Evolutionary conservation across 2,888 invertebrate genomes (phyloP), one percentile per base, ranked within the genome.

Genomic region (Leptarthrus brevirostris): DNA sequence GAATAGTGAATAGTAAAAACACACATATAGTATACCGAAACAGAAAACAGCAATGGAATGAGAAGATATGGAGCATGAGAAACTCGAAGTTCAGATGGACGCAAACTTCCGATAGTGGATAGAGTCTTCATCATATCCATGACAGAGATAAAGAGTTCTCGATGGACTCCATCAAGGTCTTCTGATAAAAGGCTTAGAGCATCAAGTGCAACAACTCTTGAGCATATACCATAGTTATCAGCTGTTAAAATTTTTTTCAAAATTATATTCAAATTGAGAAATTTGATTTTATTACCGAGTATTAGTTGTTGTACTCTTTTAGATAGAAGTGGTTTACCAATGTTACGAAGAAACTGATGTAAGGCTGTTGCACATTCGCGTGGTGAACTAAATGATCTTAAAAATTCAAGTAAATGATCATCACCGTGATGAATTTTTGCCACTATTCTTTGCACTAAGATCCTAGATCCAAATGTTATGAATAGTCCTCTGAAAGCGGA

Each of bases 351-450:
- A 66, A 74, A 77, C 26, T 47, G 34, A 49, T 69, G 73, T 61
- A 75, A 69, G 12, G 74, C 77, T 40, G 77, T 70, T 10, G 77
- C 77, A 73, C 77, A 77, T 73, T 77, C 77, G 14, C 75, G 58
- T 34, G 75, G 73, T 56, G 77, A 58, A 66, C 73, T 70, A 44
- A 22, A 61, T 14, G 54, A 22, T 72, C 52, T 53, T 26, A 77
- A 47, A 70, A 73, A 77, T n/a, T 16, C 18, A 14, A 72, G 40
- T 22, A 77, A 20, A 40, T 72, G 58, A 16, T 72, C 72, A 64
- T 77, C 75, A n/a, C 77, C 77, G 0, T 30, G 12, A 53, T 53
- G 70, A 44, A 77, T 75, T 77, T 72, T 75, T 34, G 66, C 26
- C 44, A 74, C 30, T 36, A 77, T 77, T 56, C 61, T 71, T 2